Evolutionary conservation across 2,888 invertebrate genomes (phyloP).

Genomic region (Tachina lurida): DNA sequence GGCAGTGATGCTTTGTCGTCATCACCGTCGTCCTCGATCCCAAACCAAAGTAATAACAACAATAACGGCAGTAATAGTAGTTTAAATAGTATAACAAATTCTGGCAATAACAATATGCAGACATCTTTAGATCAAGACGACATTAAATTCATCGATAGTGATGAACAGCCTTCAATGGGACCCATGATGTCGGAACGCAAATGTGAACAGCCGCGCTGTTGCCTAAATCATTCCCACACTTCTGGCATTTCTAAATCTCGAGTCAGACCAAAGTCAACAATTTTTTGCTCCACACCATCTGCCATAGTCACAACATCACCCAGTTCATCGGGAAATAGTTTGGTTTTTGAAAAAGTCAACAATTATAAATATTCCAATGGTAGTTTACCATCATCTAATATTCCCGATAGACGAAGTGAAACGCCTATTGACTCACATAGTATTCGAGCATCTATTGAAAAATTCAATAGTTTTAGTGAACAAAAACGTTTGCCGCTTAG

Average conservation of each 20-base stretch:
- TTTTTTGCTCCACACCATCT: conserved; percentile 74
- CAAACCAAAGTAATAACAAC: conserved; percentile 70
- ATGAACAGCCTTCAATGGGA: conserved; percentile 73
- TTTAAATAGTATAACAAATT: conserved; percentile 70
- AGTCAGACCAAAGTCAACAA: conserved; percentile 79
- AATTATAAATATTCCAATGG: conserved; percentile 80
- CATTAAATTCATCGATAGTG: conserved; percentile 80
- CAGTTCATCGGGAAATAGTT: conserved; percentile 66
- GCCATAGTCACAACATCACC: conserved; percentile 68
- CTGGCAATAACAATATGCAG: conserved; percentile 72
- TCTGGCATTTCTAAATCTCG: conserved; percentile 51
- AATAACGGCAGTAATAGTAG: conserved; percentile 72
- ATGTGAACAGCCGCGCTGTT: conserved; percentile 66
- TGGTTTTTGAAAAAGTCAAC: conserved; percentile 78
- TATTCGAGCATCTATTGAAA: conserved; percentile 81
- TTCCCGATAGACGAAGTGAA: conserved; percentile 62
- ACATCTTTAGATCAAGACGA: conserved; percentile 78
- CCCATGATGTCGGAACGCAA: conserved; percentile 63
- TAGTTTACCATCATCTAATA: conserved; percentile 35
- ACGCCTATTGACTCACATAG: conserved; percentile 80
- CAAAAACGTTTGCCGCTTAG: conserved; percentile 78
- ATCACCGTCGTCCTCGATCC: conserved; percentile 47
- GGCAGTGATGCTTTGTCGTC: conserved; percentile 16
- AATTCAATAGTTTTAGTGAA: conserved; percentile 81
- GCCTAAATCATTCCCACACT: conserved; percentile 52